These are phyloP conservation scores for Sigmodon hispidus DNA, from an alignment of 2,113 vertebrate species.

Conservation along the genomic window DNA sequence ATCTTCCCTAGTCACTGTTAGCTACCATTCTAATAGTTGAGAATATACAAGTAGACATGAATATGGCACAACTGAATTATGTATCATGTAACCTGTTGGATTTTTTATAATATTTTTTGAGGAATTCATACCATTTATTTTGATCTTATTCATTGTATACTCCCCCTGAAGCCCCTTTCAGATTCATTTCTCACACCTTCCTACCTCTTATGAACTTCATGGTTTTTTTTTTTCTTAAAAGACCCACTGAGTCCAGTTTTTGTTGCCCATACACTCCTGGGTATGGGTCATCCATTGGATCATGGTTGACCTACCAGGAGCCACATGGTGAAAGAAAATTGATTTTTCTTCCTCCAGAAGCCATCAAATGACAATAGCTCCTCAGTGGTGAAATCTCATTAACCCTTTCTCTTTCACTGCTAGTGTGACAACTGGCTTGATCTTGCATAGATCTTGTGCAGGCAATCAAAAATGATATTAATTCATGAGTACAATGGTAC, in stretches of 20 bases:
- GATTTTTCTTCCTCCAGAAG: neutral
- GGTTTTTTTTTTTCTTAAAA: neutral
- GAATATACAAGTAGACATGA: neutral
- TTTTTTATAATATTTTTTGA: neutral
- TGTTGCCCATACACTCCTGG: neutral
- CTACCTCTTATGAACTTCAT: neutral
- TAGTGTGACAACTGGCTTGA: neutral
- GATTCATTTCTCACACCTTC: neutral
- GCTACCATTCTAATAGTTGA: constrained; percentile 22
- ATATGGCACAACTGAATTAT: neutral
- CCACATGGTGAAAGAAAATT: neutral
- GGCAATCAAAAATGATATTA: neutral
- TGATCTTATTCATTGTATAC: neutral
- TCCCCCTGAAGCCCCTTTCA: neutral
- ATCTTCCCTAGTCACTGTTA: neutral
- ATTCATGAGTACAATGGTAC: neutral
- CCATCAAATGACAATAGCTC: neutral
- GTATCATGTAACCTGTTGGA: too few relatives aligned
- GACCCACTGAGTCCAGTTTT: neutral
- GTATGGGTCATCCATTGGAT: neutral
- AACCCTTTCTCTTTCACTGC: neutral
- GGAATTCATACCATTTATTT: neutral
- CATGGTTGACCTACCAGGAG: neutral
- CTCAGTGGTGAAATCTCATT: neutral
- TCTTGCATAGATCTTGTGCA: neutral